These are phyloP conservation scores for Iguana delicatissima DNA, from an alignment of 2,797 vertebrate species.

Conservation along the genomic window DNA sequence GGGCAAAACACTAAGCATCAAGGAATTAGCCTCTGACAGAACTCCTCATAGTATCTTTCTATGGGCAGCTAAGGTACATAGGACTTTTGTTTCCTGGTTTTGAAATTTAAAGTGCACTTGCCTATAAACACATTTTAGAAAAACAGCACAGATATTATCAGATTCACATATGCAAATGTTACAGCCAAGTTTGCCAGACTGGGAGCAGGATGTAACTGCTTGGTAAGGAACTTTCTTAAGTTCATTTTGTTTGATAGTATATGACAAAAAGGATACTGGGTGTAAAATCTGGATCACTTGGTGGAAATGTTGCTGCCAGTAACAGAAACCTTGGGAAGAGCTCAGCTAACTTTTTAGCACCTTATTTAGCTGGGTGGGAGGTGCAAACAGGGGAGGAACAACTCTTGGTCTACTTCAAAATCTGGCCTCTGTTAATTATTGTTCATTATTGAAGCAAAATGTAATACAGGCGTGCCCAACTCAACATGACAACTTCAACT, in stretches of 20 bases:
- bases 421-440: not conserved
- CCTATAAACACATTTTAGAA: constrained; percentile 4
- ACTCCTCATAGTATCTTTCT: not conserved
- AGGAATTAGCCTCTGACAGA: not conserved
- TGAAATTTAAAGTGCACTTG: not conserved
- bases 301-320: not conserved
- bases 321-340: not conserved
- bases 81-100: not conserved
- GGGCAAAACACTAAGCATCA: not conserved
- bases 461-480: not conserved
- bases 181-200: constrained; percentile 19
- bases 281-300: not conserved
- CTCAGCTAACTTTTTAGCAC: not conserved
- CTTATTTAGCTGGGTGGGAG: not conserved
- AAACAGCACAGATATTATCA: not conserved
- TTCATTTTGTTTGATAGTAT: not conserved
- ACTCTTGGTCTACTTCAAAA: not conserved
- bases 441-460: not conserved
- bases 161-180: not conserved
- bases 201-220: not conserved
- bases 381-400: not conserved
- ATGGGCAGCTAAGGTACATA: not conserved
- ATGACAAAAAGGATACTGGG: not conserved
- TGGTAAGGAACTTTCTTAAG: not conserved
- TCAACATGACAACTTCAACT: not conserved